Evolutionary conservation across 2,888 invertebrate genomes (phyloP).

Genomic region (Ceraclea dissimilis): DNA sequence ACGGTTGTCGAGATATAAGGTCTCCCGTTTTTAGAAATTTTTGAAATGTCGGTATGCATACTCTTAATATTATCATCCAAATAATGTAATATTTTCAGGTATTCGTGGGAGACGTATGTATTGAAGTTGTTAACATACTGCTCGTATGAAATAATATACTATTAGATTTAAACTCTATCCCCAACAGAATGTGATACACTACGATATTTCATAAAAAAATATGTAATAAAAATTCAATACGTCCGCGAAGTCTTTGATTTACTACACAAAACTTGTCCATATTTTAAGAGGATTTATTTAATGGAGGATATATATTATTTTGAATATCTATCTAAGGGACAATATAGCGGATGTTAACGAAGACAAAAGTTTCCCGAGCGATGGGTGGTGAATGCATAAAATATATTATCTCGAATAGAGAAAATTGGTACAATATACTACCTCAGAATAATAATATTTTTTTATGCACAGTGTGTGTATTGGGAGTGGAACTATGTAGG

Average conservation of each 20-base stretch:
- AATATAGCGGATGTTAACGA: constrained; percentile 23
- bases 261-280: background rate
- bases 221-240: background rate
- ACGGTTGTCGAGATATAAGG: too few relatives aligned
- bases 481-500: too few relatives aligned
- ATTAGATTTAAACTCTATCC: too few relatives aligned
- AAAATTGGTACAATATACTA: background rate
- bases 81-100: too few relatives aligned
- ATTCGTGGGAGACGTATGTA: too few relatives aligned
- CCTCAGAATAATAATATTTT: background rate
- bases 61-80: too few relatives aligned
- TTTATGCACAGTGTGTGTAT: constrained; percentile 6
- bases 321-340: constrained; percentile 20
- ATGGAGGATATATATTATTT: constrained; percentile 22
- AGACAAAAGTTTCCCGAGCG: constrained; percentile 22
- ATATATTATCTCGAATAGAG: constrained; percentile 7
- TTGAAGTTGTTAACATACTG: too few relatives aligned
- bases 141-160: too few relatives aligned
- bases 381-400: constrained; percentile 10
- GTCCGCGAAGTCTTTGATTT: constrained; percentile 10
- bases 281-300: constrained; percentile 3
- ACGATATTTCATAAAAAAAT: too few relatives aligned
- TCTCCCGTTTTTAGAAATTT: too few relatives aligned
- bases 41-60: too few relatives aligned
- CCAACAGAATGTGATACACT: too few relatives aligned